Percentiles rank a stretch among this genome's conserved stretches.
These are phyloP conservation scores for Coreius guichenoti DNA, from an alignment of 2,797 vertebrate species.

Conservation along the genomic window DNA sequence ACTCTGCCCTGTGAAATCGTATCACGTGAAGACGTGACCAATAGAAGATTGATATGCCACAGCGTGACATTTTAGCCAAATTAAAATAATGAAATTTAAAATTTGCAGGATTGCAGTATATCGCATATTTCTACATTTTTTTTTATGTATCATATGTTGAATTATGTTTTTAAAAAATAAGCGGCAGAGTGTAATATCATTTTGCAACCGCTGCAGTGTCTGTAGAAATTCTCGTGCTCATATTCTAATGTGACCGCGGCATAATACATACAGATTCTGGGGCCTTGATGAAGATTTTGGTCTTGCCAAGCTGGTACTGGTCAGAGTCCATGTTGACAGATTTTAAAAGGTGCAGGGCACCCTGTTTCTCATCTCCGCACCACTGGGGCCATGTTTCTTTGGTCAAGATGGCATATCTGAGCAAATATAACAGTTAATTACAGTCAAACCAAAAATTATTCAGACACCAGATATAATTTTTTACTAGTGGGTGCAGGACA, in stretches of 20 bases:
- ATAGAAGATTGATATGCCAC: not conserved
- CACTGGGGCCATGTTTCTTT: constrained; percentile 82
- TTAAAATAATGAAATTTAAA: not conserved
- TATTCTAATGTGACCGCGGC: not conserved
- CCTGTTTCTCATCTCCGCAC: constrained; percentile 79
- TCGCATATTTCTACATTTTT: no score
- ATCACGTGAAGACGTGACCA: not conserved
- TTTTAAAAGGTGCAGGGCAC: constrained; percentile 80
- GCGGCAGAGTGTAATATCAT: not conserved
- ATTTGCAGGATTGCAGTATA: not conserved
- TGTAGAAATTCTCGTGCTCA: not conserved
- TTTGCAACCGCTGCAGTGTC: not conserved
- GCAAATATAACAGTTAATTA: not conserved
- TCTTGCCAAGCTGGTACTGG: constrained; percentile 84
- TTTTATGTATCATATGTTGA: not conserved
- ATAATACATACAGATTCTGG: constrained; percentile 81
- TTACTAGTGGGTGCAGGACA: no score
- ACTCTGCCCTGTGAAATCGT: not conserved
- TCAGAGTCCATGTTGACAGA: constrained; percentile 86
- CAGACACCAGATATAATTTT: no score
- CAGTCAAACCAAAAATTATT: no score
- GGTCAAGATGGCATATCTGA: constrained; percentile 86
- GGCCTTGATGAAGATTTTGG: constrained; percentile 86
- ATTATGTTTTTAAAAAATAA: not conserved
- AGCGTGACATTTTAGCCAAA: not conserved